Conservation (phyloP, 1,140 invertebrate genomes). For the Trachymyrmex septentrionalis region DNA sequence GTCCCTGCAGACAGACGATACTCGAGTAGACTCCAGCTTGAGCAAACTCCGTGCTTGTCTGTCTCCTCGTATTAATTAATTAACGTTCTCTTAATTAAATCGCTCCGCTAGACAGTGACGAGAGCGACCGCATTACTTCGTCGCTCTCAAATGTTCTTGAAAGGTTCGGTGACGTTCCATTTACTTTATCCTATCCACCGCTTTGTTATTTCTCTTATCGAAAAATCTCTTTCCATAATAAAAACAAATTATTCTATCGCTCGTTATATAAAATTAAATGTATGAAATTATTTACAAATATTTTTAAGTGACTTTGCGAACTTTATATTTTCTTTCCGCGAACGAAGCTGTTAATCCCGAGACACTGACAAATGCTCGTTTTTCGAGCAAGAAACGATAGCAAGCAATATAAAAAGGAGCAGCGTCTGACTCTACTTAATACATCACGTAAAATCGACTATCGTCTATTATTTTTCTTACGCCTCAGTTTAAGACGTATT, state of each 20-base stretch:
- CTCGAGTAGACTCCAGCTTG: constrained; percentile 60
- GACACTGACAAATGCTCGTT: not conserved
- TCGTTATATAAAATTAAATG: constrained; percentile 35
- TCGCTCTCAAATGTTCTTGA: constrained; percentile 62
- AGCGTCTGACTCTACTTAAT: constrained; percentile 4
- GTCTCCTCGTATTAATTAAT: constrained; percentile 76
- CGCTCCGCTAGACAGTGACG: constrained; percentile 71
- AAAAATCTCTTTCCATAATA: constrained; percentile 18
- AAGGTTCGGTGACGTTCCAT: constrained; percentile 63
- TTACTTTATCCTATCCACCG: constrained; percentile 62
- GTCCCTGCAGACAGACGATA: constrained; percentile 38
- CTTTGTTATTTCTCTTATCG: not conserved
- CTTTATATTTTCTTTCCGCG: not conserved
- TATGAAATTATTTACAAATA: constrained; percentile 4
- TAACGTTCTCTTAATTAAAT: constrained; percentile 79
- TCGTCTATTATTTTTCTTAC: constrained; percentile 43
- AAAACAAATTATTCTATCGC: not conserved
- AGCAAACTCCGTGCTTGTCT: constrained; percentile 68
- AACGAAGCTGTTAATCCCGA: not conserved
- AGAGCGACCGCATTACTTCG: constrained; percentile 67
- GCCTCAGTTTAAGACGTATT: not conserved
- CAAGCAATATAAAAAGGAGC: constrained; percentile 53
- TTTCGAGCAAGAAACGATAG: constrained; percentile 10
- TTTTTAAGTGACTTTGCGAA: not conserved
- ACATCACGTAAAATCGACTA: not conserved